Percentiles rank a stretch among this genome's conserved stretches.
Conservation (phyloP, 1,140 invertebrate genomes). For the Zaprionus kolodkinae region DNA sequence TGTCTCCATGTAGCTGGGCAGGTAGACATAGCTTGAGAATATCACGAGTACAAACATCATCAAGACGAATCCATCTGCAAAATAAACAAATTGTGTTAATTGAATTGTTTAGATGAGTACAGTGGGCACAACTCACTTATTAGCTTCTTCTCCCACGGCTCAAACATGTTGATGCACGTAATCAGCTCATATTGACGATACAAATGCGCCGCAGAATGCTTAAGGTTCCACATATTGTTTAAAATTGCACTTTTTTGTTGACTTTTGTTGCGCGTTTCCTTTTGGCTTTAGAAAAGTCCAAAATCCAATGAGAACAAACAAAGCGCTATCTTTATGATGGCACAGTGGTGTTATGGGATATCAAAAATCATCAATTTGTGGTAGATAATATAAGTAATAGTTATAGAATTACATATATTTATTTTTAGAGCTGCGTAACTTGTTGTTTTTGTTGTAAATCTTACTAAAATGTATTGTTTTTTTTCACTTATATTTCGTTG, state of each 20-base stretch:
- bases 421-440: background rate
- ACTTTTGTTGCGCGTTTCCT: background rate
- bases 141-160: conserved; percentile 80
- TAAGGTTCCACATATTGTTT: conserved; percentile 68
- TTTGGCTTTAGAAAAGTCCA: background rate
- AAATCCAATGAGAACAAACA: background rate
- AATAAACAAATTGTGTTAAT: conserved; percentile 1
- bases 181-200: conserved; percentile 78
- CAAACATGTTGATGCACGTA: conserved; percentile 81
- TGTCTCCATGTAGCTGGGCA: conserved; percentile 73
- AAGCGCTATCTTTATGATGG: conserved; percentile 1
- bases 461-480: conserved; percentile 29
- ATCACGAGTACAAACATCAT: conserved; percentile 64
- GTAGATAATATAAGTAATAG: background rate
- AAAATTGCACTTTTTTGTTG: background rate
- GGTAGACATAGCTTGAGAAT: conserved; percentile 78
- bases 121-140: conserved; percentile 67
- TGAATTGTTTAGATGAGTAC: background rate
- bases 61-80: conserved; percentile 72
- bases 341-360: background rate
- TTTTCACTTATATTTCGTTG: conserved; percentile 10
- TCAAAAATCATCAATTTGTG: background rate
- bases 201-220: conserved; percentile 58
- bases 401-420: background rate
- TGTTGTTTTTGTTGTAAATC: background rate